Evolutionary conservation across 2,113 vertebrate species (phyloP).

Genomic region (Pseudolaguvia tuberculata): DNA sequence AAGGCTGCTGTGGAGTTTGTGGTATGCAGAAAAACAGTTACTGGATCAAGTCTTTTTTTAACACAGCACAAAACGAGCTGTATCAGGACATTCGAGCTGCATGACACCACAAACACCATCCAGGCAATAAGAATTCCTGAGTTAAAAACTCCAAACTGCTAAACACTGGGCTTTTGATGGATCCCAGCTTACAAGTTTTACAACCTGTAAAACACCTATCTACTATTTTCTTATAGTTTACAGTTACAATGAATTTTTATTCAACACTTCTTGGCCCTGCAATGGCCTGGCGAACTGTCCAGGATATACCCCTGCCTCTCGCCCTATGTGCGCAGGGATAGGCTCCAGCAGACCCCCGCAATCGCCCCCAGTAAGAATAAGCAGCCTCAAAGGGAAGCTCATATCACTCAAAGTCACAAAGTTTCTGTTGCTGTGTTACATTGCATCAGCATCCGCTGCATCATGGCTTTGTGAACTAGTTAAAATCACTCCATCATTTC

Average conservation of each 20-base stretch:
- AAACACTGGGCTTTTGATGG: neutral
- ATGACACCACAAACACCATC: constrained; percentile 11
- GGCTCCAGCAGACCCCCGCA: too few species aligned
- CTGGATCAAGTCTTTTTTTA: constrained; percentile 42
- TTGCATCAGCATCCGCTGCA: neutral
- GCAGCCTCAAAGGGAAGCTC: neutral
- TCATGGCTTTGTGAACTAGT: constrained; percentile 17
- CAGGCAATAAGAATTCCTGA: constrained; percentile 17
- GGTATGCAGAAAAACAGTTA: constrained; percentile 50
- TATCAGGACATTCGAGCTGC: constrained; percentile 16
- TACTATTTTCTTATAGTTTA: neutral
- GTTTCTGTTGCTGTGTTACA: neutral
- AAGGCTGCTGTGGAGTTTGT: constrained; percentile 51
- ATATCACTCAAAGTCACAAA: neutral
- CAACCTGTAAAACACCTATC: too few species aligned
- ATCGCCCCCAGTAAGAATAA: neutral
- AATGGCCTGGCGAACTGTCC: too few species aligned
- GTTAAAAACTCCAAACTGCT: too few species aligned
- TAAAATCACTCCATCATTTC: too few species aligned
- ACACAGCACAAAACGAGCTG: constrained; percentile 33
- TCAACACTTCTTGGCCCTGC: too few species aligned
- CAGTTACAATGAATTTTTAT: too few species aligned
- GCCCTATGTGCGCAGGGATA: too few species aligned
- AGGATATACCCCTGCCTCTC: too few species aligned
- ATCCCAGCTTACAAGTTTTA: neutral